Evolutionary conservation across 2,888 invertebrate genomes (phyloP).

Genomic region (Muscina levida): DNA sequence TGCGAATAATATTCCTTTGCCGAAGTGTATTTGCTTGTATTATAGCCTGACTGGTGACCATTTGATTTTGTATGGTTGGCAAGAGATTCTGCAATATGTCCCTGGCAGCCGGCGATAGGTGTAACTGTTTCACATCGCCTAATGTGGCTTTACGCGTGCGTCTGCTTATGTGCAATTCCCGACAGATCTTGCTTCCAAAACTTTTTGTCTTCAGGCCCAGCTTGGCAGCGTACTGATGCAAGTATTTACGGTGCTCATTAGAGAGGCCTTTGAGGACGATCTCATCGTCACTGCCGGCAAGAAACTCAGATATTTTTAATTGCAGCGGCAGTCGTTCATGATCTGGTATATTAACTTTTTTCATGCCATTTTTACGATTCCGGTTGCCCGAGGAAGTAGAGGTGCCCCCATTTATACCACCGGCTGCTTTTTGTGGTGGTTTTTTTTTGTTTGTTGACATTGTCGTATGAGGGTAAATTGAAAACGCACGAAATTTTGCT

Average conservation of each 20-base stretch:
- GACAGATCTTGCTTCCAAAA: constrained; percentile 66
- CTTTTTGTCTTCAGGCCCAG: constrained; percentile 72
- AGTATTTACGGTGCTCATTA: constrained; percentile 70
- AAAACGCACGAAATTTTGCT: neutral
- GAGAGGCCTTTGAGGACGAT: constrained; percentile 67
- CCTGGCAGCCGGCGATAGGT: constrained; percentile 64
- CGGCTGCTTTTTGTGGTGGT: constrained; percentile 57
- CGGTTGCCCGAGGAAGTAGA: constrained; percentile 20
- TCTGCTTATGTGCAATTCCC: constrained; percentile 71
- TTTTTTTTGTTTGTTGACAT: constrained; percentile 62
- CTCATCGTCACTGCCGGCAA: constrained; percentile 67
- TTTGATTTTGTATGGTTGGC: constrained; percentile 59
- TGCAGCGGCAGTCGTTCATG: constrained; percentile 66
- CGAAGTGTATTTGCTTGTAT: constrained; percentile 50
- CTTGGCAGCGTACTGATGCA: constrained; percentile 70
- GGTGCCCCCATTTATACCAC: constrained; percentile 32
- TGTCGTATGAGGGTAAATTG: constrained; percentile 5
- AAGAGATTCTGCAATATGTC: constrained; percentile 60
- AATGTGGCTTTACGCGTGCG: constrained; percentile 50
- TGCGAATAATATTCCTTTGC: constrained; percentile 64
- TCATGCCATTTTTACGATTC: neutral
- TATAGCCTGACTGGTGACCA: constrained; percentile 48
- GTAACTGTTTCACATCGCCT: constrained; percentile 62
- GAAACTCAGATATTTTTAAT: constrained; percentile 69
- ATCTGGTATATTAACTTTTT: constrained; percentile 56